Evolutionary conservation across 2,797 vertebrate genomes (phyloP).

Genomic region (Natrix natrix): DNA sequence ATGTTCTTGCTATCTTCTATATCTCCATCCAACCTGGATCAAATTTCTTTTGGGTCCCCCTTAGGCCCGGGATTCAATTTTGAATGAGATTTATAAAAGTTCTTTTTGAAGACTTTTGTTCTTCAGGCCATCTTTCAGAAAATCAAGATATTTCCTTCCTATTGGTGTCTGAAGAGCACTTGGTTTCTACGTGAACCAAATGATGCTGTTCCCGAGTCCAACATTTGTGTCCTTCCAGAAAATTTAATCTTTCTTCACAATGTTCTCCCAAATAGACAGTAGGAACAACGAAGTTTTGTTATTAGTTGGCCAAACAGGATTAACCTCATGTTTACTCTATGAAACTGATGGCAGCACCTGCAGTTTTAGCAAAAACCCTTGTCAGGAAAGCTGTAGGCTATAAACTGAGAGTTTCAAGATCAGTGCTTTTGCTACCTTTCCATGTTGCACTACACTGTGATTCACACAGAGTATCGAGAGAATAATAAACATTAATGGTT

Average conservation of each 20-base stretch:
- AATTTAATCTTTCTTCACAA: neutral
- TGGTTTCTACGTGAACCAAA: neutral
- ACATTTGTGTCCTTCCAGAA: neutral
- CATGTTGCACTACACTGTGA: neutral
- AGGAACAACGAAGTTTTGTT: neutral
- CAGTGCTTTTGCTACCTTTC: neutral
- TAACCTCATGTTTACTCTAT: neutral
- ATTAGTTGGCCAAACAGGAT: neutral
- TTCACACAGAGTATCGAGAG: neutral
- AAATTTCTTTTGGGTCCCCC: neutral
- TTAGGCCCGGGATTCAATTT: neutral
- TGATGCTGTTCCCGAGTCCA: neutral
- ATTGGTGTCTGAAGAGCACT: neutral
- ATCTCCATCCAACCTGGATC: neutral
- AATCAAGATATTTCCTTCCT: neutral
- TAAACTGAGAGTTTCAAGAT: neutral
- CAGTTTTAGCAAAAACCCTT: neutral
- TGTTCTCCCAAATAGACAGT: neutral
- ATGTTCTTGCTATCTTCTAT: neutral
- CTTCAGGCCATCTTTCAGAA: neutral
- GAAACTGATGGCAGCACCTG: neutral
- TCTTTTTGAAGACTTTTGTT: neutral
- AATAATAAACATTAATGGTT: slow-evolving; percentile 23
- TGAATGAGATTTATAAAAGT: neutral
- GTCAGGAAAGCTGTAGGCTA: neutral